Conservation (phyloP, 2,797 vertebrate genomes). For the Oreortyx pictus region DNA sequence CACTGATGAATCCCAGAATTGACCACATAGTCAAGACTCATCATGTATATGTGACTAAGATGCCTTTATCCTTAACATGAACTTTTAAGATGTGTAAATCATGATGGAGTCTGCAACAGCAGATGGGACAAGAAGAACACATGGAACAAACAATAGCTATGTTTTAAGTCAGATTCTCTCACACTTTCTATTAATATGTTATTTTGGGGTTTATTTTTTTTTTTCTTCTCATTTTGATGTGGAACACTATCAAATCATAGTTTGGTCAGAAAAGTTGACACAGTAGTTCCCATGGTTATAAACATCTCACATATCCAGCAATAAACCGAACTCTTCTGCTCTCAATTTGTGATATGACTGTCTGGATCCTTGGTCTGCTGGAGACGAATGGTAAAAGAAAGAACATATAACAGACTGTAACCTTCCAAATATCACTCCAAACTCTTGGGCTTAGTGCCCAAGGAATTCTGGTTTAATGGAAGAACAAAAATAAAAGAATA, state of each 20-base stretch:
- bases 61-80: not conserved
- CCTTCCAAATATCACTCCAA: not conserved
- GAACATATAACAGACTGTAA: not conserved
- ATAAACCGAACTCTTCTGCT: not conserved
- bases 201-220: not conserved
- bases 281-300: not conserved
- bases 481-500: not conserved
- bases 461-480: not conserved
- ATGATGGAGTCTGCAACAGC: not conserved
- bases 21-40: accelerated
- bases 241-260: not conserved
- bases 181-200: not conserved
- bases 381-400: not conserved
- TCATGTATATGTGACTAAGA: not conserved
- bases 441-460: not conserved
- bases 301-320: not conserved
- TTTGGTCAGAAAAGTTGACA: not conserved
- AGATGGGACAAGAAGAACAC: not conserved
- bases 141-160: not conserved
- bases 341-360: not conserved
- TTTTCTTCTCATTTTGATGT: not conserved
- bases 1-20: not conserved
- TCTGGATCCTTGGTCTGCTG: not conserved
- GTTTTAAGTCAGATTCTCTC: not conserved
- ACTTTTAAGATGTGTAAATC: not conserved